Evolutionary conservation across 2,888 invertebrate species (phyloP).

Genomic region (Cenopis cana): DNA sequence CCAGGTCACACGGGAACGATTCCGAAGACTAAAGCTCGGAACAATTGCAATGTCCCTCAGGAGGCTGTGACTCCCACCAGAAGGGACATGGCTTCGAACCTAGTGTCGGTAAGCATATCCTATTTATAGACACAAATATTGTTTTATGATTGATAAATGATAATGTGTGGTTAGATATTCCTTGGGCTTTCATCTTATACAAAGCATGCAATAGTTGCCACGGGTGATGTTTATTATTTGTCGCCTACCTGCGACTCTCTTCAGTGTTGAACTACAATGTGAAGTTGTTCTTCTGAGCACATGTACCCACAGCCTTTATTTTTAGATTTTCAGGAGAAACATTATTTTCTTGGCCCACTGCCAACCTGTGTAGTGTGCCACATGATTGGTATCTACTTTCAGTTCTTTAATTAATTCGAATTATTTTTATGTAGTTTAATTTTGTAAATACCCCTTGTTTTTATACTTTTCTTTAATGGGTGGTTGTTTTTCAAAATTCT

Average conservation of each 20-base stretch:
- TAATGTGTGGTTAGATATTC: background rate
- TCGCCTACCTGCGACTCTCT: conserved; percentile 18
- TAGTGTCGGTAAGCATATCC: conserved; percentile 71
- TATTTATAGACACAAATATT: background rate
- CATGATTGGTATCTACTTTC: conserved; percentile 26
- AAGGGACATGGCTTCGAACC: conserved; percentile 83
- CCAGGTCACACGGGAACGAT: conserved; percentile 87
- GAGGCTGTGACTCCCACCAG: conserved; percentile 87
- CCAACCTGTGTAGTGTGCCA: conserved; percentile 58
- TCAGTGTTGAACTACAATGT: conserved; percentile 50
- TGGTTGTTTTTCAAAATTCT: conserved; percentile 80
- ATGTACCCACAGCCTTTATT: conserved; percentile 65
- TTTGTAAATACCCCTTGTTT: conserved; percentile 40
- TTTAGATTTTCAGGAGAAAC: conserved; percentile 69
- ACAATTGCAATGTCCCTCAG: conserved; percentile 85
- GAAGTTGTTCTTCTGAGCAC: conserved; percentile 66
- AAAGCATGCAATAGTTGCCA: conserved; percentile 10
- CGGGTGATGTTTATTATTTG: conserved; percentile 38
- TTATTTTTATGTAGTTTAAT: conserved; percentile 9
- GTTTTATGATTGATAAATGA: background rate
- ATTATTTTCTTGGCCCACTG: conserved; percentile 69
- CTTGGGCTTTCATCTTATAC: background rate
- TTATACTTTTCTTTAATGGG: conserved; percentile 68
- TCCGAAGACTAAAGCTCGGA: conserved; percentile 87
- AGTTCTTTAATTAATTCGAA: conserved; percentile 17